phyloP scores from a whole-genome alignment of 2,888 invertebrate species.

The Hybos culiciformis region DNA sequence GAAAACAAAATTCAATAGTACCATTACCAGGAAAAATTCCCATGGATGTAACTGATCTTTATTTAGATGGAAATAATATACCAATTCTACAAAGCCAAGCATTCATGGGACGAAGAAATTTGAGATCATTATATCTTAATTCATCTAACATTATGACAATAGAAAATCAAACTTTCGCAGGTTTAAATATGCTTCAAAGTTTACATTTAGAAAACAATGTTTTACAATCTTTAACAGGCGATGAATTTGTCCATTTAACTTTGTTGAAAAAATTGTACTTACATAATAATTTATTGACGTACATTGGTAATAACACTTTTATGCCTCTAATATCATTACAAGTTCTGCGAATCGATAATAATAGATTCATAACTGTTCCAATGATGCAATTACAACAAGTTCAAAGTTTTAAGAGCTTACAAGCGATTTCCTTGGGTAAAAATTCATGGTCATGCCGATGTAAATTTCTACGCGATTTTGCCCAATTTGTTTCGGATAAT shows the following conservation, averaged over 20 bases:
- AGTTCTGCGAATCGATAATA: constrained; percentile 69
- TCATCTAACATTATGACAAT: constrained; percentile 70
- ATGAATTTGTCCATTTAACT: constrained; percentile 70
- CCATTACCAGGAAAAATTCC: constrained; percentile 63
- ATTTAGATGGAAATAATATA: constrained; percentile 81
- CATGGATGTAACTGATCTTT: constrained; percentile 88
- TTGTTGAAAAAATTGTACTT: constrained; percentile 69
- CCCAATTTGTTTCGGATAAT: constrained; percentile 69
- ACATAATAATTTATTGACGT: constrained; percentile 69
- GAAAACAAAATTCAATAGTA: constrained; percentile 38
- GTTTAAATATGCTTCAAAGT: constrained; percentile 61
- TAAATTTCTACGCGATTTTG: constrained; percentile 71
- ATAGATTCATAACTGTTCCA: constrained; percentile 64
- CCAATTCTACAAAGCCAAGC: constrained; percentile 72
- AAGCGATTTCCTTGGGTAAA: constrained; percentile 62
- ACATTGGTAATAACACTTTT: constrained; percentile 70
- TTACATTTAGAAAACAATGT: constrained; percentile 78
- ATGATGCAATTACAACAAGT: constrained; percentile 56
- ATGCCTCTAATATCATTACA: constrained; percentile 62
- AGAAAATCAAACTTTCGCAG: constrained; percentile 82
- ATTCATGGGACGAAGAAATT: constrained; percentile 80
- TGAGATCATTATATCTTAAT: constrained; percentile 74
- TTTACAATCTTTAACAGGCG: constrained; percentile 62
- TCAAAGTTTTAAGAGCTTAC: constrained; percentile 42
- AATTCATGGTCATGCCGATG: constrained; percentile 88